Base-by-base conservation (phyloP, 1,140 invertebrate species). In the Hylyphantes graminicola region DNA sequence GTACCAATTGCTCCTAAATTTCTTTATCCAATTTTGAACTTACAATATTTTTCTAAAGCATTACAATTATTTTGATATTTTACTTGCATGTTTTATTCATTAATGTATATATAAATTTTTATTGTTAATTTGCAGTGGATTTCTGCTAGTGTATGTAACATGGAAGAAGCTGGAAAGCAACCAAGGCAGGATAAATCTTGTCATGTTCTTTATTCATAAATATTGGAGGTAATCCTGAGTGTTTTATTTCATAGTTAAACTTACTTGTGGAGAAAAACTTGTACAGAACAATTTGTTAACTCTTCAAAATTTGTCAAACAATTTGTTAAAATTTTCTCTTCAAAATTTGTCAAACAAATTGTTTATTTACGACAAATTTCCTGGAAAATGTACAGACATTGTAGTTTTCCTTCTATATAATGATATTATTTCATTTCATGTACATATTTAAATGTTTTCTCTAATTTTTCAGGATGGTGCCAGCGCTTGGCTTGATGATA, bases 81-180 rank as follows among this genome's bases (percentile, higher is more conserved):
- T 7, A 64, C 12, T 19, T 19, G 21, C 9, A 64, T 64, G 61
- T 64, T 64, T 9, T 10, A 64, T 19, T 7, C n/a, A 17, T 17
- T 17, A 63, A 63, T n/a, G 9, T 63, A 63, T 13, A 13, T 35
- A n/a, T 2, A 53, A 50, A 0, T 61, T 82, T 65, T 59, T 85
- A 21, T 72, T 61, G 11, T 54, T 67, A 65, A 59, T 80, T 59
- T 78, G 21, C 19, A 86, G 86, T 85, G 86, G 86, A 48, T 77
- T 87, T 59, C 55, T 87, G 13, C 15, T 87, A 12, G 73, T 84
- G 7, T 87, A 76, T 61, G 17, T 85, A 48, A 87, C 77, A 21
- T 85, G 84, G 84, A 84, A 72, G 57, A 85, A 80, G 73, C 48
- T 87, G 19, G 85, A 78, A 19, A 79, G 73, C n/a, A 85, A 65